Percentiles rank a stretch among this genome's conserved stretches.
Conservation (phyloP, 2,888 invertebrate genomes). For the Teleogryllus oceanicus region DNA sequence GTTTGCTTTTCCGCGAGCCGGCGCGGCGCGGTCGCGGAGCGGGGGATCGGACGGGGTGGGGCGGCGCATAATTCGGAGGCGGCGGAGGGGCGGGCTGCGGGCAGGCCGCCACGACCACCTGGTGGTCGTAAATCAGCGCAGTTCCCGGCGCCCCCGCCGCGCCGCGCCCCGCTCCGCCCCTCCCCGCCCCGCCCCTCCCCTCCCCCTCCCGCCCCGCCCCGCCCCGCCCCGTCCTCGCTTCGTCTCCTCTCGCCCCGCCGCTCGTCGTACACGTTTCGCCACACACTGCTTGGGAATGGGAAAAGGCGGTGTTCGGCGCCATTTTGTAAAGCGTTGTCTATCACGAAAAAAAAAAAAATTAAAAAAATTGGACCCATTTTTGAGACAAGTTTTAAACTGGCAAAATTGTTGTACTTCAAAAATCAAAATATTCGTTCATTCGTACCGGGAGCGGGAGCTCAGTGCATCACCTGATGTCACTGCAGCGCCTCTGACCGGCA, state of each 20-base stretch:
- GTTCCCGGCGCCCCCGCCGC: background rate
- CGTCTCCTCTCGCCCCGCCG: background rate
- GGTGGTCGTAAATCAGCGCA: slow-evolving; percentile 10
- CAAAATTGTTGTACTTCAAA: no score
- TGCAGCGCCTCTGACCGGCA: no score
- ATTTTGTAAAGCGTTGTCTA: no score
- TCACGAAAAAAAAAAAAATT: no score
- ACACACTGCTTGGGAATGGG: no score
- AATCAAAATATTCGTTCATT: no score
- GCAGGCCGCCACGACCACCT: slow-evolving; percentile 6
- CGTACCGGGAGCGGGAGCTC: no score
- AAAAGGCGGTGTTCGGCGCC: no score
- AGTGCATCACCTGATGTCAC: no score
- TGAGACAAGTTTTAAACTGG: no score
- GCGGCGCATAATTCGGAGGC: background rate
- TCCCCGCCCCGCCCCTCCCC: background rate
- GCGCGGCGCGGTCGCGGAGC: background rate
- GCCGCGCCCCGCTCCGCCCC: background rate
- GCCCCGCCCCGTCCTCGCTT: background rate
- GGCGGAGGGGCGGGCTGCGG: background rate
- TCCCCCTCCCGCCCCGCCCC: background rate
- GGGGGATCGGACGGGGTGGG: background rate
- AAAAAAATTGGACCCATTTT: no score
- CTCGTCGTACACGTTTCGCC: no score
- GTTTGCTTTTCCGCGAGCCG: slow-evolving; percentile 9